These are phyloP conservation scores for Nyctibius grandis DNA, from an alignment of 2,797 vertebrate genomes.

Conservation along the genomic window DNA sequence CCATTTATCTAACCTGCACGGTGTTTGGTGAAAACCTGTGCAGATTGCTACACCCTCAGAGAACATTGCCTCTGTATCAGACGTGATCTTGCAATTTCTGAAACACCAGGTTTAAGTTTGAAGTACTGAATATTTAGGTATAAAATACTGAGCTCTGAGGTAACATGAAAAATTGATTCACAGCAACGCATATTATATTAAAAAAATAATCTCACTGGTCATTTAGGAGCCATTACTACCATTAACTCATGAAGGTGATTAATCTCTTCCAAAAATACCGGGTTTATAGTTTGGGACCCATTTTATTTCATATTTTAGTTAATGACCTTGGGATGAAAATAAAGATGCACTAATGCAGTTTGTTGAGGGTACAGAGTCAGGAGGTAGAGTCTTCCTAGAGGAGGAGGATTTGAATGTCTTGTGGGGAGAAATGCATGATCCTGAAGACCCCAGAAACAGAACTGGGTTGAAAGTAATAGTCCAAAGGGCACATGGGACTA, in stretches of 20 bases:
- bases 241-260: not conserved
- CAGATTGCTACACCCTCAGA: constrained; percentile 19
- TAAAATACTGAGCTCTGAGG: not conserved
- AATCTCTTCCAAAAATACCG: not conserved
- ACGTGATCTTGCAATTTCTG: not conserved
- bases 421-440: not conserved
- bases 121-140: not conserved
- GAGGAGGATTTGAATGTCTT: not conserved
- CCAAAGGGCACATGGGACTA: not conserved
- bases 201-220: not conserved
- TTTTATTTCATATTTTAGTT: not conserved
- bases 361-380: not conserved
- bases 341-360: not conserved
- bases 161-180: not conserved
- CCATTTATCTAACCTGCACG: constrained; percentile 19
- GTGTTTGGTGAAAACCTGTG: constrained; percentile 43
- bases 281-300: not conserved
- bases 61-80: not conserved
- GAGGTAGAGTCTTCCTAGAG: not conserved
- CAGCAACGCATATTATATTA: not conserved
- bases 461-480: not conserved
- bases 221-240: not conserved
- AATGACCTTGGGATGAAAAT: not conserved
- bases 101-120: not conserved
- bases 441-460: not conserved